Evolutionary conservation across 2,113 vertebrate genomes (phyloP).

Genomic region (Coregonus clupeaformis): DNA sequence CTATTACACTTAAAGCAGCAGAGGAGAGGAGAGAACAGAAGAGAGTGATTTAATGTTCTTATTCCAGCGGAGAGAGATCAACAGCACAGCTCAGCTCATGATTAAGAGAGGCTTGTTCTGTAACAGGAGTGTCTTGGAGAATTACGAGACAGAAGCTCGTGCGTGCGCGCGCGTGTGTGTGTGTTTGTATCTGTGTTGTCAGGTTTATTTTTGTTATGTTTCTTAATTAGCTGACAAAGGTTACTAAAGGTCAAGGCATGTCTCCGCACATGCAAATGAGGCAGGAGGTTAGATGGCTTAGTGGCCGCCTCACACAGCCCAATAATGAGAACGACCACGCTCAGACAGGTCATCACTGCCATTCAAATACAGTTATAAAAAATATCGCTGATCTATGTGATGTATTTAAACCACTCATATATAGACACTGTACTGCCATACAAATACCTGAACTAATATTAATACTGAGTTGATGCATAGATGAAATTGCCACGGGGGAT

Average conservation of each 20-base stretch:
- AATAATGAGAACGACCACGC: slow-evolving; percentile 52
- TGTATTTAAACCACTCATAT: too few species aligned
- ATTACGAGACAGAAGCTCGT: not conserved
- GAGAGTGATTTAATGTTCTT: slow-evolving; percentile 60
- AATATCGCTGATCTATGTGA: not conserved
- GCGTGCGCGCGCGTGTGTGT: slow-evolving; percentile 10
- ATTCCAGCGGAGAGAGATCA: slow-evolving; percentile 57
- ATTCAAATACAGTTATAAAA: slow-evolving; percentile 53
- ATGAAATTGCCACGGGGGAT: too few species aligned
- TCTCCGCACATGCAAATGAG: slow-evolving; percentile 71
- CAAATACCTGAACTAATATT: too few species aligned
- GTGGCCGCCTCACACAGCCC: slow-evolving; percentile 53
- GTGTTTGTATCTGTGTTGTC: slow-evolving; percentile 69
- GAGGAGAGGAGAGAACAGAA: slow-evolving; percentile 45
- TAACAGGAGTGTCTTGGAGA: not conserved
- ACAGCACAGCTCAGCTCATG: slow-evolving; percentile 62
- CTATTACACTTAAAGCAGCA: slow-evolving; percentile 52
- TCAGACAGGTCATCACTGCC: slow-evolving; percentile 13
- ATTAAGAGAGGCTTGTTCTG: slow-evolving; percentile 46
- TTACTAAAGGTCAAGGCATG: slow-evolving; percentile 75
- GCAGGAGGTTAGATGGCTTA: slow-evolving; percentile 65
- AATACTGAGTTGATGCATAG: too few species aligned
- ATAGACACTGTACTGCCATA: too few species aligned
- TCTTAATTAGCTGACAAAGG: slow-evolving; percentile 99
- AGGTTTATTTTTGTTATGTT: slow-evolving; percentile 96